Base-by-base conservation (phyloP, 2,888 invertebrate species). In the Pollenia griseotomentosa region DNA sequence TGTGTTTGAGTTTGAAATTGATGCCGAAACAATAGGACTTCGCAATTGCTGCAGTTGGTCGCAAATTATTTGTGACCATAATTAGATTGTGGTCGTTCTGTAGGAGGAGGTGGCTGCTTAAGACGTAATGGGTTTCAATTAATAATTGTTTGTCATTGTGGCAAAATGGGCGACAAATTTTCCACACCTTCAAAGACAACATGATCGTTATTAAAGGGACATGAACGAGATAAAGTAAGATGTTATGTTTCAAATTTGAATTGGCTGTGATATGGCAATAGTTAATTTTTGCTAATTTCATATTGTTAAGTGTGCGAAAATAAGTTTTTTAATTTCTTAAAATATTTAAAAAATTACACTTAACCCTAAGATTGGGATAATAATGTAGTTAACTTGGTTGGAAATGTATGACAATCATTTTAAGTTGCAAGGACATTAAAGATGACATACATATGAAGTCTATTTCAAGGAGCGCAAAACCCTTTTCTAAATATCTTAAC, bases 11-110 rank as follows among this genome's bases (percentile, higher is more conserved):
- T 75, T 68, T 61, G 73, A 83, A 77, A 83, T 74, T 81, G 68
- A 53, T 61, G 40, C 53, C 59, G 53, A 74, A 82, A 87, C 84
- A 84, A 87, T 84, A 84, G 84, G 61, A 19, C 65, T 53, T 77
- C 55, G 55, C 55, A 70, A 77, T 77, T 77, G 63, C 23, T 83
- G 53, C 53, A 83, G 70, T 77, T 63, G 83, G 78, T 87, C 84
- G 87, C 87, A 87, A 87, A 84, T 87, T 84, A 84, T 84, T 87
- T 87, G 87, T 87, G 87, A 82, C 84, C 87, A 87, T 87, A 87
- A 87, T 87, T 84, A 87, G 87, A 81, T 84, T 74, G 81, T 82
- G 78, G 74, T 75, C 70, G 33, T 85, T 73, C 73, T 73, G 82
- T 77, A 74, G 85, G 81, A 82, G 81, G 82, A 59, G 81, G 78